phyloP scores from a whole-genome alignment of 2,113 vertebrate genomes.

The Carassius gibelio region DNA sequence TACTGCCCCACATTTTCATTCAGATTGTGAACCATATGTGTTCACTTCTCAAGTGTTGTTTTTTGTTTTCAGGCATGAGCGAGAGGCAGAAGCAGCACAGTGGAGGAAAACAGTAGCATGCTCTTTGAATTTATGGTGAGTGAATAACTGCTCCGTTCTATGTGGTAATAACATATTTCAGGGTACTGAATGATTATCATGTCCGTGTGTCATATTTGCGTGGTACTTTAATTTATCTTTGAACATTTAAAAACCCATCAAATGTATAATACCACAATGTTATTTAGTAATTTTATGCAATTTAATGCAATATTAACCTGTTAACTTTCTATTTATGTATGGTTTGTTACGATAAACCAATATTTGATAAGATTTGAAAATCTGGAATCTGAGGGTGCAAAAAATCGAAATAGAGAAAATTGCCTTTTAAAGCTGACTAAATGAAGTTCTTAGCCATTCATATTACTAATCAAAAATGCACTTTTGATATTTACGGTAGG shows the following conservation, averaged over 20 bases:
- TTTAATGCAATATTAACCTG: too few species aligned
- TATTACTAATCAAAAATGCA: too few species aligned
- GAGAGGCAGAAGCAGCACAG: constrained; percentile 37
- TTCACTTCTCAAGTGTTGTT: constrained; percentile 17
- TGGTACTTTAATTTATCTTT: not conserved
- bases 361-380: too few species aligned
- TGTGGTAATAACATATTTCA: not conserved
- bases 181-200: not conserved
- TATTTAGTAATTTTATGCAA: too few species aligned
- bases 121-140: constrained; percentile 73
- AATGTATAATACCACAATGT: too few species aligned
- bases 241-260: not conserved
- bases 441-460: too few species aligned
- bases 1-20: not conserved
- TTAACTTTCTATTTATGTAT: too few species aligned
- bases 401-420: too few species aligned
- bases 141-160: not conserved
- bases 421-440: too few species aligned
- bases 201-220: not conserved
- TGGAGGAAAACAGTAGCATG: constrained; percentile 67
- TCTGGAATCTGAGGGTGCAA: too few species aligned
- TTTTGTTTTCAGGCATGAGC: constrained; percentile 61
- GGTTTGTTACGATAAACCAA: too few species aligned
- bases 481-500: too few species aligned
- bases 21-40: not conserved